Evolutionary conservation across 2,888 invertebrate genomes (phyloP), one percentile per base, ranked within the genome.

Genomic region (Phalera bucephala): DNA sequence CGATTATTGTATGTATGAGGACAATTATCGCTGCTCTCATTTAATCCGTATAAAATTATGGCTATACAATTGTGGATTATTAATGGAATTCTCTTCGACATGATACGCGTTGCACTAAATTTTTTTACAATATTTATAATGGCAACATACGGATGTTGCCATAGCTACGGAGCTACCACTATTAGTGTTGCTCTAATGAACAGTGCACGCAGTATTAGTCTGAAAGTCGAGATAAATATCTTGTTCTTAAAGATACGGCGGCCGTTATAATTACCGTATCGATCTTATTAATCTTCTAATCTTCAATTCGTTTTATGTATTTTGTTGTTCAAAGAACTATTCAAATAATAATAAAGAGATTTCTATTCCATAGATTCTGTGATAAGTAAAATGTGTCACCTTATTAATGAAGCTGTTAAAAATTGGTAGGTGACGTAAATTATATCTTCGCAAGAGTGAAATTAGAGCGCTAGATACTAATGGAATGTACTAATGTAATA

Each of bases 71-170:
- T 27, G 30, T 34, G 23, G 31, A 31, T 33, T 33, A 29, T 7
- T 22, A 33, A 36, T 51, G 50, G 59, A 53, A 67, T 63, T 48
- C 51, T 58, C 5, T 54, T 51, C 57, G 60, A 52, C 52, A 46
- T 49, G 51, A 48, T 51, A 47, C 60, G 37, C 38, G 50, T 55
- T 58, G 48, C 47, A 50, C 5, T 17, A 17, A 17, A 17, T 3
- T 17, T 17, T n/a, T 52, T 55, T 52, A 49, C 53, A 58, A 53
- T 53, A 40, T 46, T 47, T 46, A 32, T 2, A 36, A 45, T 27
- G 23, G 31, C 29, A 33, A 28, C 17, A 38, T 22, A n/a, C n/a
- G n/a, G n/a, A n/a, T n/a, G n/a, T n/a, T n/a, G n/a, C 19, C 17
- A 20, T 36, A 41, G 38, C n/a, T n/a, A n/a, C n/a, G n/a, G n/a